phyloP scores from a whole-genome alignment of 1,140 invertebrate species.

The Portunus trituberculatus region DNA sequence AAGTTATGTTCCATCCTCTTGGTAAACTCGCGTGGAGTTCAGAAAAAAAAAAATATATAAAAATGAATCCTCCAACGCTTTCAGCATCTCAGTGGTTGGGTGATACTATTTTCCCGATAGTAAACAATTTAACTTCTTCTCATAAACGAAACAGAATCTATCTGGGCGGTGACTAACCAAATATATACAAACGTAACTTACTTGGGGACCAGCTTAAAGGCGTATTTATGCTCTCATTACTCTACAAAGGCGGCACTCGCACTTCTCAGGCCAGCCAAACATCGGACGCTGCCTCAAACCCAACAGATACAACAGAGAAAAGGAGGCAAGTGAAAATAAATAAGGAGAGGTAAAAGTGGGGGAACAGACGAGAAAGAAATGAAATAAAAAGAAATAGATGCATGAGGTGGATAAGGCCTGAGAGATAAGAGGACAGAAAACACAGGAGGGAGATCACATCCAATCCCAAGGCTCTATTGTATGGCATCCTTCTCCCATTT shows the following conservation, averaged over 20 bases:
- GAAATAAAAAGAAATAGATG: background rate
- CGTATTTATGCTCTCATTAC: background rate
- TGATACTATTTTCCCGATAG: background rate
- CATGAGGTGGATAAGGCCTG: background rate
- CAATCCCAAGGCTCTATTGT: background rate
- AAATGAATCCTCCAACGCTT: background rate
- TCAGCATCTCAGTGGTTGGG: background rate
- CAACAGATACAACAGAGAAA: background rate
- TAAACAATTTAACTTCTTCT: background rate
- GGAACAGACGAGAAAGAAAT: no score
- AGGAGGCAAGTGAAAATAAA: background rate
- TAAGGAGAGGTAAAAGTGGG: background rate
- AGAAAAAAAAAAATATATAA: background rate
- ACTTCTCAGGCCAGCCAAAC: background rate
- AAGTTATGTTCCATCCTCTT: no score
- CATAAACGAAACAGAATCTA: background rate
- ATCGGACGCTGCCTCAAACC: background rate
- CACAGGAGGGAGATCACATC: background rate
- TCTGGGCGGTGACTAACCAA: background rate
- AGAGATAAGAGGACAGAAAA: background rate
- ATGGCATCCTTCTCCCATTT: background rate
- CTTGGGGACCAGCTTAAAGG: background rate
- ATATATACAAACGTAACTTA: background rate
- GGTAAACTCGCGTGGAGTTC: background rate
- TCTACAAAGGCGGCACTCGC: background rate